phyloP scores from a whole-genome alignment of 1,140 invertebrate genomes.

The Chrysopa pallens region DNA sequence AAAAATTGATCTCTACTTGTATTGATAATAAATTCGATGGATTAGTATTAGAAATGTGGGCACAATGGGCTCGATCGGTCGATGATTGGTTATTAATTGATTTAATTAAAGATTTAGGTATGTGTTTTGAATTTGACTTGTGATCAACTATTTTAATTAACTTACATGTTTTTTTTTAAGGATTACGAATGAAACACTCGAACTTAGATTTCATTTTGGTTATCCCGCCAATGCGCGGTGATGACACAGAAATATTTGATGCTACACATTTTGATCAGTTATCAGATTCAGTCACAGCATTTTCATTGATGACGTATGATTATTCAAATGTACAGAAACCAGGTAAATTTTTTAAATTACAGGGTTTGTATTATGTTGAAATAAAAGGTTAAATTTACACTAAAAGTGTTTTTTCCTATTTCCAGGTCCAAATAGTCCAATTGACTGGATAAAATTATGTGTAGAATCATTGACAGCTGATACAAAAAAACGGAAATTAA shows the following conservation, averaged over 20 bases:
- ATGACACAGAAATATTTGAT: slow-evolving; percentile 49
- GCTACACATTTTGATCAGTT: slow-evolving; percentile 60
- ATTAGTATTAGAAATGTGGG: slow-evolving; percentile 75
- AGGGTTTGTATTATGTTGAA: too few species aligned
- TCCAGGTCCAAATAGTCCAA: slow-evolving; percentile 65
- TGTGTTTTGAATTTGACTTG: slow-evolving; percentile 4
- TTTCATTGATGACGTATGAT: slow-evolving; percentile 93
- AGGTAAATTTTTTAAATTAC: slow-evolving; percentile 37
- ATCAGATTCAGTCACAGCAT: slow-evolving; percentile 56
- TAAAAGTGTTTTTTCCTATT: too few species aligned
- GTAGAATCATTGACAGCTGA: slow-evolving; percentile 51
- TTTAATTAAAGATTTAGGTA: slow-evolving; percentile 42
- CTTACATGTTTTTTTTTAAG: background rate
- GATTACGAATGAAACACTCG: slow-evolving; percentile 15
- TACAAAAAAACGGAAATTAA: slow-evolving; percentile 48
- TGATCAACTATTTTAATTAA: background rate
- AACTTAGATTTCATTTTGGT: slow-evolving; percentile 58
- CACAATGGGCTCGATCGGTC: slow-evolving; percentile 51
- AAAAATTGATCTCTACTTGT: slow-evolving; percentile 36
- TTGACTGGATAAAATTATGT: slow-evolving; percentile 65
- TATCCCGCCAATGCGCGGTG: slow-evolving; percentile 61
- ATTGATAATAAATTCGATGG: slow-evolving; percentile 64
- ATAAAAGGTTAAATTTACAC: too few species aligned
- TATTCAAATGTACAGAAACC: slow-evolving; percentile 68
- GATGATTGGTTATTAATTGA: slow-evolving; percentile 40